These are phyloP conservation scores for Saguinus imperator DNA, from an alignment of 2,113 vertebrate species.

Conservation along the genomic window DNA sequence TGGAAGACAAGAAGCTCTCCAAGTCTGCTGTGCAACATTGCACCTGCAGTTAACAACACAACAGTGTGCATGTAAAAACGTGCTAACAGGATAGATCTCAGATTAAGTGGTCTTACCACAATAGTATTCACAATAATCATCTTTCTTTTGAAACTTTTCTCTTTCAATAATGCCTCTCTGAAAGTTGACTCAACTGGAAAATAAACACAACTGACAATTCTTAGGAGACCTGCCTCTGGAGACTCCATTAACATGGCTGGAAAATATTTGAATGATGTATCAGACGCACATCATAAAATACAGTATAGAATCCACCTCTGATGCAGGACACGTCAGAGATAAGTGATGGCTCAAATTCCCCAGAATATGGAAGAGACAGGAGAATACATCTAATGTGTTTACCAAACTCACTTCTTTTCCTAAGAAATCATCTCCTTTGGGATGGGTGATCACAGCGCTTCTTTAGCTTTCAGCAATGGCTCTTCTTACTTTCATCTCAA, in stretches of 20 bases:
- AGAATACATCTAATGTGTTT: neutral
- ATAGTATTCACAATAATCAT: neutral
- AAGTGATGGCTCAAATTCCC: neutral
- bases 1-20: neutral
- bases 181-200: neutral
- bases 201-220: neutral
- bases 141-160: neutral
- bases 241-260: too few species aligned
- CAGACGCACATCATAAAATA: neutral
- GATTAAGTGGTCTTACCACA: neutral
- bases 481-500: neutral
- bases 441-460: neutral
- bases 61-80: too few species aligned
- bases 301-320: neutral
- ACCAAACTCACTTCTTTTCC: neutral
- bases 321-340: neutral
- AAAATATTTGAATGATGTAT: neutral
- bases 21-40: accelerated
- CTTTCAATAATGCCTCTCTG: neutral
- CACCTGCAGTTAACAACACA: neutral
- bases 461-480: neutral
- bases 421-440: neutral
- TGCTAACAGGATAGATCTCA: neutral
- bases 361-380: neutral
- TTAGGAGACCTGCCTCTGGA: neutral